Conservation (phyloP, 2,888 invertebrate species). For the Rotaria sp. region DNA sequence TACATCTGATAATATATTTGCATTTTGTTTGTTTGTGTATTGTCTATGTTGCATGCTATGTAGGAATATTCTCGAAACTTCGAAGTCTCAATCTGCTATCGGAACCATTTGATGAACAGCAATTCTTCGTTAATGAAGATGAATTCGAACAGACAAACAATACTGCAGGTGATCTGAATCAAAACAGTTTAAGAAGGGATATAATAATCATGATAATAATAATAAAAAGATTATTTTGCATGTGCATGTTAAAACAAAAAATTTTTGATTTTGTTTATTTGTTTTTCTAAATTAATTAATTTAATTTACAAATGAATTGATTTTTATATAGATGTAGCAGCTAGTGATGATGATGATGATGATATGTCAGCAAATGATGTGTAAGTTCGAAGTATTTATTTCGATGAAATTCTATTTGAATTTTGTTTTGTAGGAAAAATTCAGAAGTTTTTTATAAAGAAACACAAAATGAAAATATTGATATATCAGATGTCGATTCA, state of each 20-base stretch:
- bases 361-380: background rate
- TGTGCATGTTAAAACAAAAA: background rate
- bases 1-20: background rate
- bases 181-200: background rate
- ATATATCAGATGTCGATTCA: constrained; percentile 5
- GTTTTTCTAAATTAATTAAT: background rate
- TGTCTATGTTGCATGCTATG: constrained; percentile 8
- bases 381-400: background rate
- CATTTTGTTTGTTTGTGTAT: background rate
- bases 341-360: constrained; percentile 5
- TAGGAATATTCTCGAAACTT: constrained; percentile 19
- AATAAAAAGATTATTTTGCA: background rate
- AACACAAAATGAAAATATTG: constrained; percentile 27
- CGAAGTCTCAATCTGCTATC: constrained; percentile 25
- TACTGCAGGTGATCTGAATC: background rate
- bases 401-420: background rate
- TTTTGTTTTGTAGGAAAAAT: background rate
- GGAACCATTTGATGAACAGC: background rate
- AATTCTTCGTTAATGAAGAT: background rate
- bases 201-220: too few species aligned
- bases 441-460: constrained; percentile 4
- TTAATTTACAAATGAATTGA: background rate
- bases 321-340: background rate
- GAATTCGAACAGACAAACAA: constrained; percentile 2
- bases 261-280: background rate